Evolutionary conservation across 1,140 invertebrate species (phyloP), one percentile per base, ranked within the genome.

Genomic region (Bicyclus anynana): DNA sequence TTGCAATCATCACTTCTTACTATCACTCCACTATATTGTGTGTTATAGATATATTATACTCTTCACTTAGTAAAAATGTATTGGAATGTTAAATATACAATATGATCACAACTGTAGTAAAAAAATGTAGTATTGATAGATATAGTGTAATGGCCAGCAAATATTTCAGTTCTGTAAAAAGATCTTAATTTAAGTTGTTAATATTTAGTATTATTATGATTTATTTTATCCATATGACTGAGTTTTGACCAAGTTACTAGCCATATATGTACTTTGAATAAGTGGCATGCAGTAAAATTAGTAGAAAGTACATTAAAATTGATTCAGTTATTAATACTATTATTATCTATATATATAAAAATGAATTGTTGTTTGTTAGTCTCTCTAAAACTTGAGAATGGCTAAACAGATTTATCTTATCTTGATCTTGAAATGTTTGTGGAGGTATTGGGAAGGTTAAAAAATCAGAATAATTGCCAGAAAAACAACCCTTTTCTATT

Each of bases 131-230:
- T 50, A 16, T 10, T 29, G 42, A 33, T 53, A 35, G 27, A 18
- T 26, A 7, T 37, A 40, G 21, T 37, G 42, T 14, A 27, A 17
- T 56, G 23, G 21, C 47, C 35, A 56, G 35, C 14, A 50, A 40
- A 40, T 38, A 40, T 56, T 27, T 27, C 13, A 40, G 21, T 53
- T 44, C 2, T 44, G 17, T 40, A 40, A 44, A 44, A 7, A 44
- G 7, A 7, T 44, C 14, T 12, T 2, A n/a, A 12, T 21, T 9
- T 44, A 44, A 21, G 12, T 20, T 10, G n/a, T 20, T 44, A 44
- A 14, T 21, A 23, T 12, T 20, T 44, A 44, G 42, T 44, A 20
- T 44, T 44, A 21, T 12, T 10, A 44, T n/a, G n/a, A n/a, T n/a
- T 17, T 40, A 40, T 40, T 14, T 40, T 40, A 40, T 0, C 5